Evolutionary conservation across 2,113 vertebrate species (phyloP).

Genomic region (Amphilophus citrinellus): DNA sequence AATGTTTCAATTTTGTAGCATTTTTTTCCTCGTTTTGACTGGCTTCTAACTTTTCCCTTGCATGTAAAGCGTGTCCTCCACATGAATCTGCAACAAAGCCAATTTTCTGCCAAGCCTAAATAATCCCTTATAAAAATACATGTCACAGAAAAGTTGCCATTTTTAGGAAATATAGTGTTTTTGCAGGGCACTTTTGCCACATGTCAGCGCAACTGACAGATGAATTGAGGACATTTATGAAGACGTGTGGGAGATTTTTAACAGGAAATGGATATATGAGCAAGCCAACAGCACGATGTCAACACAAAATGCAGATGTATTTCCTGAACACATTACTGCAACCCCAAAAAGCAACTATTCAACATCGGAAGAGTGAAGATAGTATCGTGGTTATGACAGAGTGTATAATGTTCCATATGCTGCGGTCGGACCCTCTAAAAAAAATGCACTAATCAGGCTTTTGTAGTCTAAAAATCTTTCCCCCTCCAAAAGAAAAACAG

Average conservation of each 20-base stretch:
- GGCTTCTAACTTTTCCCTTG: slow-evolving; percentile 4
- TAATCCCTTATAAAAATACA: slow-evolving; percentile 14
- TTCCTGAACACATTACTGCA: slow-evolving; percentile 44
- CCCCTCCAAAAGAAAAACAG: background rate
- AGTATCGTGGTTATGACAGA: background rate
- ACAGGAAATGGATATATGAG: slow-evolving; percentile 25
- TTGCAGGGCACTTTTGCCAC: slow-evolving; percentile 20
- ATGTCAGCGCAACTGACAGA: slow-evolving; percentile 19
- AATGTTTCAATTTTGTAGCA: background rate
- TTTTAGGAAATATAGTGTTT: slow-evolving; percentile 38
- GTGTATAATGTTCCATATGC: background rate
- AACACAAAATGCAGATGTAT: slow-evolving; percentile 28
- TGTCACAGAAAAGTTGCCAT: slow-evolving; percentile 6
- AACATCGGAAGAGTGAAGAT: slow-evolving; percentile 3
- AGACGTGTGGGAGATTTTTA: slow-evolving; percentile 20
- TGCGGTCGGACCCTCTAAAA: slow-evolving; percentile 12
- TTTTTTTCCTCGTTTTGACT: slow-evolving; percentile 2
- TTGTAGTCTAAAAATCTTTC: slow-evolving; percentile 20
- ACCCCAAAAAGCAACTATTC: slow-evolving; percentile 19
- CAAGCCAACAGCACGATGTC: background rate
- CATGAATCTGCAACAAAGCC: slow-evolving; percentile 1
- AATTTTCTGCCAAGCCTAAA: slow-evolving; percentile 22
- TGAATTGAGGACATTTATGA: slow-evolving; percentile 34
- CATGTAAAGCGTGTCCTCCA: background rate
- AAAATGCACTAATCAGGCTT: slow-evolving; percentile 24